phyloP scores from a whole-genome alignment of 2,113 vertebrate species.

The Alosa alosa region DNA sequence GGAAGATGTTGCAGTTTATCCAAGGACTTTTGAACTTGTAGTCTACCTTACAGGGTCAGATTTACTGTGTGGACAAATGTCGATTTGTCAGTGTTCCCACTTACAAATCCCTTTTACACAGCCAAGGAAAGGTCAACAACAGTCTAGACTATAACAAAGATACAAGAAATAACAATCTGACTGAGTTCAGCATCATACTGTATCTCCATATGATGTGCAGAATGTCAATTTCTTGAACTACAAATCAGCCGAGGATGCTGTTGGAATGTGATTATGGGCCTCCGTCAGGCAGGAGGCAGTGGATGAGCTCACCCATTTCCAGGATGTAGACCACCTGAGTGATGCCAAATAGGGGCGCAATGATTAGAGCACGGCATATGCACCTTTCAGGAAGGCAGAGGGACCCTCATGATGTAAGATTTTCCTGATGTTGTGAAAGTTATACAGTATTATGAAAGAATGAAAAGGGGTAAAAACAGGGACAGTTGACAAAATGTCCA shows the following conservation, averaged over 20 bases:
- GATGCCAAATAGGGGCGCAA: slow-evolving; percentile 94
- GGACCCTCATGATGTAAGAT: slow-evolving; percentile 89
- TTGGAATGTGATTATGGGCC: slow-evolving; percentile 62
- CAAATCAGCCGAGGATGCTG: not conserved
- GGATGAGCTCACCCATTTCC: slow-evolving; percentile 87
- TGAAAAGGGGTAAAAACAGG: not conserved
- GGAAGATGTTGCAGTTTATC: not conserved
- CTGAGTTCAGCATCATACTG: not conserved
- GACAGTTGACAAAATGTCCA: not conserved
- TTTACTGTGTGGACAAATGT: not conserved
- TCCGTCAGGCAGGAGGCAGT: slow-evolving; percentile 79
- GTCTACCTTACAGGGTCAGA: not conserved
- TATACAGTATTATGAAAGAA: not conserved
- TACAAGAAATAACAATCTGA: not conserved
- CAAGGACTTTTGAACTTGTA: not conserved
- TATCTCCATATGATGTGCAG: not conserved
- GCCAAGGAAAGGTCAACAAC: not conserved
- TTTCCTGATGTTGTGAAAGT: slow-evolving; percentile 73
- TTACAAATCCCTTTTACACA: not conserved
- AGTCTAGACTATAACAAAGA: not conserved
- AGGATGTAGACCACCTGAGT: slow-evolving; percentile 97
- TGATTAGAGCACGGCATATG: slow-evolving; percentile 96
- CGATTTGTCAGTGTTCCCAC: not conserved
- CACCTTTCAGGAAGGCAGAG: slow-evolving; percentile 91
- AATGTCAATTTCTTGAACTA: not conserved